Conservation (phyloP, 2,797 vertebrate species). For the Sylvia borin region DNA sequence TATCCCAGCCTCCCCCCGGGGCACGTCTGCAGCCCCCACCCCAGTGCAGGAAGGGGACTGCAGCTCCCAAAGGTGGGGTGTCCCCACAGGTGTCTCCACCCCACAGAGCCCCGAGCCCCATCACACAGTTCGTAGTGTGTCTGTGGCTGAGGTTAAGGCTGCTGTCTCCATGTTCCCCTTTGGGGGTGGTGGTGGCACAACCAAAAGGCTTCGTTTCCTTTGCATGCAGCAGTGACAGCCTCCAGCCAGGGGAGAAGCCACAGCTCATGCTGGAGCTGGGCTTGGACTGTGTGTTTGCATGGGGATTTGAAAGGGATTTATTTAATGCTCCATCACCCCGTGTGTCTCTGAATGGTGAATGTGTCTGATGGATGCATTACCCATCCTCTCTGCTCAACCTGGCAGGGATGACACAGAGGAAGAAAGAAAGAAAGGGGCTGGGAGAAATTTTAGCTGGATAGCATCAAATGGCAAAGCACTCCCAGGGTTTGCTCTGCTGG, state of each 20-base stretch:
- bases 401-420: background rate
- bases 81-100: background rate
- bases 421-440: background rate
- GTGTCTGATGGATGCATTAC: background rate
- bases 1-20: background rate
- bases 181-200: background rate
- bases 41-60: background rate
- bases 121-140: fast-evolving
- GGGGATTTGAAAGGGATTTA: background rate
- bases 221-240: background rate
- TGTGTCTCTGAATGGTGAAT: background rate
- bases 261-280: background rate
- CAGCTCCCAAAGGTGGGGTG: background rate
- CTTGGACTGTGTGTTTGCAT: background rate
- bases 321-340: background rate
- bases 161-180: fast-evolving
- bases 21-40: background rate
- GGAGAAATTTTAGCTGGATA: background rate
- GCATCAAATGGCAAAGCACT: background rate
- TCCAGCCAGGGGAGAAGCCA: background rate
- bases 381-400: background rate
- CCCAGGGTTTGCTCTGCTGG: background rate
- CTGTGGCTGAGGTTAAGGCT: fast-evolving
- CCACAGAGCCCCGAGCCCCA: background rate
- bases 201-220: background rate